Evolutionary conservation across 2,113 vertebrate species (phyloP), one percentile per base, ranked within the genome.

Genomic region (Sialia sialis): DNA sequence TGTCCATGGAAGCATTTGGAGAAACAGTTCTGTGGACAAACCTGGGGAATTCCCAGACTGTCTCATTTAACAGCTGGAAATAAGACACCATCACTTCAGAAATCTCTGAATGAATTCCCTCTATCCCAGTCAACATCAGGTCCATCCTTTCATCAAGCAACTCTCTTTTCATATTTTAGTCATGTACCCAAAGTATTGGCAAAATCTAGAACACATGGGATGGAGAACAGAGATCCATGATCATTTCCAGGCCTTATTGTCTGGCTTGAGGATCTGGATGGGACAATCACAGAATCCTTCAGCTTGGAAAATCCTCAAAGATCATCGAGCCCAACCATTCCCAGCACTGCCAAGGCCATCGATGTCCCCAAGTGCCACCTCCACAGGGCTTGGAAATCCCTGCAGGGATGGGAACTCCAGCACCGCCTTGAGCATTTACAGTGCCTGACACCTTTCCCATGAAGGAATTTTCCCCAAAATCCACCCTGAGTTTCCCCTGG

Each of bases 171-270:
- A 22, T 19, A 1, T 63, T 87, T 86, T 22, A 44, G 16, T 59
- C 19, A 21, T 17, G 16, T 23, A 25, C 30, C 20, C 44, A 27
- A 32, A 38, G 4, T 60, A 27, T 32, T 16, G 20, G 19, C 18
- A 17, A 1, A 1, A 23, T 11, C 56, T 30, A 9, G 29, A 56
- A 43, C 22, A n/a, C 15, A 6, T 3, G 12, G 13, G 36, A 44
- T 52, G 48, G 52, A 70, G 34, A 76, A 77, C 11, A 14, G 0
- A 21, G 26, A 73, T 25, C 52, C 49, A 6, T 46, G 4, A 39
- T 46, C 1, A 25, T 14, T 74, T 41, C 26, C n/a, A 11, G 2
- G 3, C 3, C 6, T 68, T 11, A 6, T 0, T 39, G 38, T 20
- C 38, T 29, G 32, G n/a, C 69, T 38, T 26, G 16, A 32, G 43